These are phyloP conservation scores for Sinhomidia bicolor DNA, from an alignment of 2,888 invertebrate genomes.

Conservation along the genomic window DNA sequence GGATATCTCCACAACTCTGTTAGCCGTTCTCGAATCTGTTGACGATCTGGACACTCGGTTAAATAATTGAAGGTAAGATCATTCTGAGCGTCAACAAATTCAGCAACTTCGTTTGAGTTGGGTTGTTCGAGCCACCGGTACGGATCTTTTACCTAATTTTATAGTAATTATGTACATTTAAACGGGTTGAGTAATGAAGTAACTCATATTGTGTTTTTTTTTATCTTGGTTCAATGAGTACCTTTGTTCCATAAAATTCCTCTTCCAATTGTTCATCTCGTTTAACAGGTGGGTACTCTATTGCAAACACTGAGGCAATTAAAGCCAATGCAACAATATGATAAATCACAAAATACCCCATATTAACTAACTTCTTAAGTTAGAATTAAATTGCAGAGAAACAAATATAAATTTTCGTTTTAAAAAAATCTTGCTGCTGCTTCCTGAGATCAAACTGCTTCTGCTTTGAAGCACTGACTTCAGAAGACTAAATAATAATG, in stretches of 20 bases:
- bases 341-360: conserved; percentile 45
- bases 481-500: conserved; percentile 51
- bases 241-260: conserved; percentile 91
- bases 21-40: conserved; percentile 67
- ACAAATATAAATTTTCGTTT: neutral
- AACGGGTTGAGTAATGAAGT: too few species aligned
- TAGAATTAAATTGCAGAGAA: too few species aligned
- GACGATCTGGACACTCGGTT: conserved; percentile 64
- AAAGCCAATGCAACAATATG: conserved; percentile 11
- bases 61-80: conserved; percentile 73
- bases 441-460: conserved; percentile 67
- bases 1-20: conserved; percentile 73
- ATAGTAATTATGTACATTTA: too few species aligned
- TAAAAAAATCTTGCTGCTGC: neutral
- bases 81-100: conserved; percentile 77
- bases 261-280: conserved; percentile 91
- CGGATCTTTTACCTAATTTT: conserved; percentile 85
- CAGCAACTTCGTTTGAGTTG: conserved; percentile 74
- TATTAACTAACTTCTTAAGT: neutral
- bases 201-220: too few species aligned
- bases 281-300: conserved; percentile 89
- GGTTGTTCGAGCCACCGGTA: conserved; percentile 79
- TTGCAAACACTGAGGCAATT: conserved; percentile 12
- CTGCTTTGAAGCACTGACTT: conserved; percentile 60
- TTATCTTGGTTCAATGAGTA: conserved; percentile 81